These are phyloP conservation scores for Gastracanthus pulcherrimus DNA, from an alignment of 2,888 invertebrate species.

Conservation along the genomic window DNA sequence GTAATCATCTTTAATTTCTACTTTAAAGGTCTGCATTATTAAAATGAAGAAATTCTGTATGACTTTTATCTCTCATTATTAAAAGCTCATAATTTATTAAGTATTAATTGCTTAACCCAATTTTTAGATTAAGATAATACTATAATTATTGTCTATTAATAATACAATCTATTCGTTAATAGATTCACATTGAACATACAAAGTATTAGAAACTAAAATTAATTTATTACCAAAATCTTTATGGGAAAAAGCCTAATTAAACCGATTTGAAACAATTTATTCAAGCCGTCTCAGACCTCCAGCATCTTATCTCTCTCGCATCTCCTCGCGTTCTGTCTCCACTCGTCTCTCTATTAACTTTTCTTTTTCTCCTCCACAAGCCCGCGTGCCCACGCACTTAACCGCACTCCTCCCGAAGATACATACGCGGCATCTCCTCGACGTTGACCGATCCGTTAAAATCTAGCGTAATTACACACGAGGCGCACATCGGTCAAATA, in stretches of 20 bases:
- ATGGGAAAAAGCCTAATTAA: conserved; percentile 7
- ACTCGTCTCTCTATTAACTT: too few relatives aligned
- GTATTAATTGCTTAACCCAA: too few relatives aligned
- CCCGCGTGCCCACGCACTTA: background rate
- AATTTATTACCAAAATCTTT: background rate
- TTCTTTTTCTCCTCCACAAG: background rate
- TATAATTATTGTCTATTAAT: too few relatives aligned
- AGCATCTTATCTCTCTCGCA: background rate
- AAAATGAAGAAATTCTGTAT: too few relatives aligned
- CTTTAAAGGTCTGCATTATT: too few relatives aligned
- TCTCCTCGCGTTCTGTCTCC: background rate
- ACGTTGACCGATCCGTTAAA: conserved; percentile 46
- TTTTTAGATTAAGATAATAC: too few relatives aligned
- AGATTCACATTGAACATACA: too few relatives aligned
- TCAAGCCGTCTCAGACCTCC: background rate
- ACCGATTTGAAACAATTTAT: background rate
- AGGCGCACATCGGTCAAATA: background rate
- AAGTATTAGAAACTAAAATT: too few relatives aligned
- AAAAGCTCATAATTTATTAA: too few relatives aligned
- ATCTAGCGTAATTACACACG: conserved; percentile 33
- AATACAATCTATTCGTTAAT: too few relatives aligned
- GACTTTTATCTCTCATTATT: too few relatives aligned
- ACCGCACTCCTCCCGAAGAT: conserved; percentile 16
- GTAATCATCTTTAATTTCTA: too few relatives aligned
- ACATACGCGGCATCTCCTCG: background rate